phyloP scores from a whole-genome alignment of 1,140 invertebrate species.

The Streblospio benedicti region DNA sequence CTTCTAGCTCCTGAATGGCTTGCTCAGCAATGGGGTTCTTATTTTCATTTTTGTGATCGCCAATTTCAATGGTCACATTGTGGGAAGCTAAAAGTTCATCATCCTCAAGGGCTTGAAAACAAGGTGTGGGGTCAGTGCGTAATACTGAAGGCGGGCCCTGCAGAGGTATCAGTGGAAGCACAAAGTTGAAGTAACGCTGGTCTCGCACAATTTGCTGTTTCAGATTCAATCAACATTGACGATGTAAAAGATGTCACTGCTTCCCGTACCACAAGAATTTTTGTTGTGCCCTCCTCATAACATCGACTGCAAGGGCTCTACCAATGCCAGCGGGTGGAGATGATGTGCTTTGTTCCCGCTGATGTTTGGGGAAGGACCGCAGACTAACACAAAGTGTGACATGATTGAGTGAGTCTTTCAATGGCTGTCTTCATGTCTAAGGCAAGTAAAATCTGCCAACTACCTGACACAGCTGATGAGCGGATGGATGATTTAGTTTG shows the following conservation, averaged over 20 bases:
- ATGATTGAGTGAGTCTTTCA: neutral
- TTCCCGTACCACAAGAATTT: neutral
- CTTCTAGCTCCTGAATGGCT: conserved; percentile 7
- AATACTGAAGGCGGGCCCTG: conserved; percentile 16
- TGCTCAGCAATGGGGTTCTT: conserved; percentile 24
- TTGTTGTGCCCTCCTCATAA: neutral
- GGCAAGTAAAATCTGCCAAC: conserved; percentile 9
- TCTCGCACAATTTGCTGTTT: neutral
- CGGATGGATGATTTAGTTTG: too few species aligned
- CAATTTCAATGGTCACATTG: conserved; percentile 17
- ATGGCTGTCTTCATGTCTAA: conserved; percentile 21
- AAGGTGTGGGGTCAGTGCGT: conserved; percentile 19
- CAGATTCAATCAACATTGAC: neutral
- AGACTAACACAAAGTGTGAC: conserved; percentile 18
- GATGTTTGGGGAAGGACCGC: neutral
- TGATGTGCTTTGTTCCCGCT: conserved; percentile 7
- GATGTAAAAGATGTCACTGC: neutral
- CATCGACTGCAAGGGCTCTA: conserved; percentile 18
- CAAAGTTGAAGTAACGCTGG: neutral
- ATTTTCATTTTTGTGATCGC: conserved; percentile 18
- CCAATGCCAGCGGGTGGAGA: conserved; percentile 16
- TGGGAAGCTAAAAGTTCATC: conserved; percentile 15
- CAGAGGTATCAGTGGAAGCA: conserved; percentile 2
- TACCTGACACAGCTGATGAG: neutral
- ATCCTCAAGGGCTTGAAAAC: conserved; percentile 16